Base-by-base conservation (phyloP, 2,888 invertebrate genomes). In the Campaea margaritaria region DNA sequence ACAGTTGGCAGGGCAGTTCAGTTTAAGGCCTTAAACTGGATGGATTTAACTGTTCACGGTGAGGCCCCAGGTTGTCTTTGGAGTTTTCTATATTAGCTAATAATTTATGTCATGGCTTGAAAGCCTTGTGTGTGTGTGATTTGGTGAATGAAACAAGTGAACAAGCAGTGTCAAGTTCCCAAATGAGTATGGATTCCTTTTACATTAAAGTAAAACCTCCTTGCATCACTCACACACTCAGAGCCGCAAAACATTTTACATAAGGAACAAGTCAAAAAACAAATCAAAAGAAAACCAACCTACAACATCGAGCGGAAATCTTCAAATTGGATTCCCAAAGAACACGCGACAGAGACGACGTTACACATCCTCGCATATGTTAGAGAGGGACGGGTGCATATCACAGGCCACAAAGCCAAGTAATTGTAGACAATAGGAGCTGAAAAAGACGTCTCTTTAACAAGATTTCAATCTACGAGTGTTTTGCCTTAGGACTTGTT, bases 371-470 rank as follows among this genome's bases (percentile, higher is more conserved):
- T 13, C 38, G 45, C 64, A 44, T 58, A 50, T 14, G 79, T 68
- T 56, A 62, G 79, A 86, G 38, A 66, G 76, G 73, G 88, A 85
- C 47, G 49, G 66, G 62, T 42, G 64, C 64, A 79, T 68, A 67
- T 73, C 78, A 72, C 74, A 81, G 75, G 78, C 74, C 81, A 87
- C 86, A 90, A 89, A 86, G 89, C 84, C 85, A 84, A 88, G 89
- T 89, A 88, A 91, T 89, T 91, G 91, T 91, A 90, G 89, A 91
- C 91, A 91, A 91, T 89, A 82, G 86, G 68, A 81, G 82, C 91
- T 91, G 91, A 89, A 91, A 91, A 91, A 91, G 91, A 91, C 91
- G 83, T 90, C 88, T 90, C 86, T 88, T 59, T 89, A 90, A 84
- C 87, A 90, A 90, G 91, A 91, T 91, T 88, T 83, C 86, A 86